phyloP scores from a whole-genome alignment of 2,797 vertebrate genomes.

The Orientallactaga sibirica region DNA sequence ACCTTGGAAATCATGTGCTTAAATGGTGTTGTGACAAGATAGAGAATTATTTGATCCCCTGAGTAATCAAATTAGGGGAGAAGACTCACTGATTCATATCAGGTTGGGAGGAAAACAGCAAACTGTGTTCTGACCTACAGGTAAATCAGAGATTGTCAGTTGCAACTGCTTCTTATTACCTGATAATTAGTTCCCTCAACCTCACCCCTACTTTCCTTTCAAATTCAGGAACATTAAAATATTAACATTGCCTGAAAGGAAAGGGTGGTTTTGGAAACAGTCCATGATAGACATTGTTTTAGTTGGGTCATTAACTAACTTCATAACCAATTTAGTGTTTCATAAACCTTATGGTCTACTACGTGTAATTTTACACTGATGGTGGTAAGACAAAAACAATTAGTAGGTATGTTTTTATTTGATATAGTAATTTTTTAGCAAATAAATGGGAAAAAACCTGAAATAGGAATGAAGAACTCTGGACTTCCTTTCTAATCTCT shows the following conservation, averaged over 20 bases:
- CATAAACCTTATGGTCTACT: background rate
- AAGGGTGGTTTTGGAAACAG: background rate
- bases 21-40: background rate
- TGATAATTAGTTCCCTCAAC: background rate
- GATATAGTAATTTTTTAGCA: conserved; percentile 16
- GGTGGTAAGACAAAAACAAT: conserved; percentile 17
- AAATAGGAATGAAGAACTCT: background rate
- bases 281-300: background rate
- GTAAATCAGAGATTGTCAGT: background rate
- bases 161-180: background rate
- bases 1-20: background rate
- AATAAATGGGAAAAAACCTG: background rate
- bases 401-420: background rate
- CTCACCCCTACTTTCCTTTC: no score
- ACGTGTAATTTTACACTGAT: background rate
- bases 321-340: conserved; percentile 1
- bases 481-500: conserved; percentile 38
- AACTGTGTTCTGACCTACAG: background rate
- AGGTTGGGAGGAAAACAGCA: background rate
- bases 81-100: background rate
- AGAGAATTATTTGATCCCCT: background rate
- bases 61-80: background rate
- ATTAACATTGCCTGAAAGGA: background rate
- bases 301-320: background rate
- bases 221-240: background rate